Conservation (phyloP, 2,113 vertebrate genomes). For the Noctilio leporinus region DNA sequence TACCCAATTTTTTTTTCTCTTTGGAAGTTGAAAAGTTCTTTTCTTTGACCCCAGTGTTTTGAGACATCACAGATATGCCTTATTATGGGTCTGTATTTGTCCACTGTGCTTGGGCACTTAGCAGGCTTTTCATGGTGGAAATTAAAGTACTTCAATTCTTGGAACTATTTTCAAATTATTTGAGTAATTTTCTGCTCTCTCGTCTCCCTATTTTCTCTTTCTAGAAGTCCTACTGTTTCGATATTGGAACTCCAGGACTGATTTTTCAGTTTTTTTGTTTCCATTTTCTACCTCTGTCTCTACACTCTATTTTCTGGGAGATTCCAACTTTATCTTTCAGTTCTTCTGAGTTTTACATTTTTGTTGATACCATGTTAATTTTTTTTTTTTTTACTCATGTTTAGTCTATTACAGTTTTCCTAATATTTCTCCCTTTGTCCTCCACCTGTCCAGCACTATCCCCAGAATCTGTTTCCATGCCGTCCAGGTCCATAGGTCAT, state of each 20-base stretch:
- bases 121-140: background rate
- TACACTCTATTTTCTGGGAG: background rate
- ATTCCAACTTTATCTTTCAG: background rate
- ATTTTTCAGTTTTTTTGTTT: background rate
- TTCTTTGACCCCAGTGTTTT: background rate
- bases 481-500: too few species aligned
- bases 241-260: background rate
- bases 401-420: too few species aligned
- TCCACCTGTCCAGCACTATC: too few species aligned
- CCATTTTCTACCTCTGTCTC: background rate
- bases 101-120: background rate
- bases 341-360: background rate
- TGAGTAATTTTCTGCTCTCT: background rate
- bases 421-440: too few species aligned
- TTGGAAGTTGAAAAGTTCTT: background rate
- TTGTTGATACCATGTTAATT: background rate
- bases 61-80: background rate
- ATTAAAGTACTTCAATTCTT: background rate
- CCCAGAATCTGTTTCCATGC: too few species aligned
- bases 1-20: background rate
- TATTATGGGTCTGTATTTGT: background rate
- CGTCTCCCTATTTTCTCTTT: background rate
- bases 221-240: background rate
- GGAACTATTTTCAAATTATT: background rate
- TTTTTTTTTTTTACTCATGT: background rate